A percentile compares a stretch with the other conserved stretches of the same genome.
phyloP scores from a whole-genome alignment of 2,113 vertebrate species.

The Lepidothrix coronata region DNA sequence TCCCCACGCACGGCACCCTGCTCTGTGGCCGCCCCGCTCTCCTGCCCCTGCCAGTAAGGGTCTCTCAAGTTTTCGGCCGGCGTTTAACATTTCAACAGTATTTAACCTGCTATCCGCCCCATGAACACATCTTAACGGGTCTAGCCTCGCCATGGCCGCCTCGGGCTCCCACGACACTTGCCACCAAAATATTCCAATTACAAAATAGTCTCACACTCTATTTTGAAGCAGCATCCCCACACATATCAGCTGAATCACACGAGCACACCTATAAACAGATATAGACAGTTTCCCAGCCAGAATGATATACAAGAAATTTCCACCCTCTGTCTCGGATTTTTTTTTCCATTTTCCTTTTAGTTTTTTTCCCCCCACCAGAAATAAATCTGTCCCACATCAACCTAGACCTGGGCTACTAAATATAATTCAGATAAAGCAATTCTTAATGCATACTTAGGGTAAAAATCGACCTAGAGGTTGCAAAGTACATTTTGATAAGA shows the following conservation, averaged over 20 bases:
- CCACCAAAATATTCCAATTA: slow-evolving; percentile 5
- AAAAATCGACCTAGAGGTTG: slow-evolving; percentile 55
- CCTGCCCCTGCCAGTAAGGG: not conserved
- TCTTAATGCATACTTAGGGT: slow-evolving; percentile 5
- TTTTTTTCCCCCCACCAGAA: not conserved
- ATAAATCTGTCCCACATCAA: slow-evolving; percentile 14
- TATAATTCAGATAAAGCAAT: not conserved
- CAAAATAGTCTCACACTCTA: not conserved
- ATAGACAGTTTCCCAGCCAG: not conserved
- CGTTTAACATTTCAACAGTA: not conserved
- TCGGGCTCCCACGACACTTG: not conserved
- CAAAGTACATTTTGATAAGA: slow-evolving; percentile 35
- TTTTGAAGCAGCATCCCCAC: not conserved
- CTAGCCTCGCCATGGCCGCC: not conserved
- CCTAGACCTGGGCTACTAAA: not conserved
- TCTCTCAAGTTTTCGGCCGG: slow-evolving; percentile 40
- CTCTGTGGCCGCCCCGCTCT: not conserved
- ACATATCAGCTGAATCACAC: not conserved
- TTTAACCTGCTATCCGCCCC: slow-evolving; percentile 53
- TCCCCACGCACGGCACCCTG: not conserved
- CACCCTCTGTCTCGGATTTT: not conserved
- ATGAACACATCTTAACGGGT: slow-evolving; percentile 16
- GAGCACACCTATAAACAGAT: slow-evolving; percentile 13
- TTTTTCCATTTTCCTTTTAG: not conserved
- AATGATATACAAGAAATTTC: not conserved